These are phyloP conservation scores for Lampris incognitus DNA, from an alignment of 2,113 vertebrate genomes.

Conservation along the genomic window DNA sequence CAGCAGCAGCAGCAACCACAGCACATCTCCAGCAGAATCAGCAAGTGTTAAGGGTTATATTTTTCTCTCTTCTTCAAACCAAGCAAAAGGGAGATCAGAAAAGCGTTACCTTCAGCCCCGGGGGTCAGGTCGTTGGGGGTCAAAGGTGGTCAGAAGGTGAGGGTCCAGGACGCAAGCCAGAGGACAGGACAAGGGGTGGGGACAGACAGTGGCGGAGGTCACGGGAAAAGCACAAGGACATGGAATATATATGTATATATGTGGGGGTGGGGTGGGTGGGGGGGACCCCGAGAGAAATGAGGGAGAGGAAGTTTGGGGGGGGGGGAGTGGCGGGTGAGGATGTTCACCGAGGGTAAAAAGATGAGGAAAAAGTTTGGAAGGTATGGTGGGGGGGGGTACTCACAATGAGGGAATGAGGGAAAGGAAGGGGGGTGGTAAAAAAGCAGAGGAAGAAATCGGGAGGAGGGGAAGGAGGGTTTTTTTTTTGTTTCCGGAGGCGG, in stretches of 20 bases:
- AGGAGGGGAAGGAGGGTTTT: slow-evolving; percentile 48
- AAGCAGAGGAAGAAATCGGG: slow-evolving; percentile 58
- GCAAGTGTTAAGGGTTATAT: slow-evolving; percentile 33
- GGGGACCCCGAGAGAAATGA: slow-evolving; percentile 28
- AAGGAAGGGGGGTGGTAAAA: slow-evolving; percentile 51
- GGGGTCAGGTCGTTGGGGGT: slow-evolving; percentile 66
- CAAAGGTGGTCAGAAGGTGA: slow-evolving; percentile 74
- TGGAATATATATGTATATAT: slow-evolving; percentile 13
- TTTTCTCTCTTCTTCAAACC: slow-evolving; percentile 36
- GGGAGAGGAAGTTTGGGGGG: slow-evolving; percentile 7
- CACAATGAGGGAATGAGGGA: not conserved
- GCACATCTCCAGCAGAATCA: slow-evolving; percentile 63
- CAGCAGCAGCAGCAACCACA: not conserved
- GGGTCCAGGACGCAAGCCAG: slow-evolving; percentile 80
- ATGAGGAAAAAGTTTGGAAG: slow-evolving; percentile 36
- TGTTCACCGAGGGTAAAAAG: slow-evolving; percentile 47
- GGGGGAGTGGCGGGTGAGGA: slow-evolving; percentile 27
- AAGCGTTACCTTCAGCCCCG: slow-evolving; percentile 83
- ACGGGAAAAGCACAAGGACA: slow-evolving; percentile 66
- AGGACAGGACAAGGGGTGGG: slow-evolving; percentile 78
- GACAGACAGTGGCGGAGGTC: slow-evolving; percentile 70
- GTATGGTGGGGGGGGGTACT: slow-evolving; percentile 48
- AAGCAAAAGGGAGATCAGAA: slow-evolving; percentile 75
- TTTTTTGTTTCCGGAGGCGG: slow-evolving; percentile 23
- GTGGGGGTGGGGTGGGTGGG: slow-evolving; percentile 20